phyloP scores from a whole-genome alignment of 2,797 vertebrate species.

The Toxotes lorentzi region DNA sequence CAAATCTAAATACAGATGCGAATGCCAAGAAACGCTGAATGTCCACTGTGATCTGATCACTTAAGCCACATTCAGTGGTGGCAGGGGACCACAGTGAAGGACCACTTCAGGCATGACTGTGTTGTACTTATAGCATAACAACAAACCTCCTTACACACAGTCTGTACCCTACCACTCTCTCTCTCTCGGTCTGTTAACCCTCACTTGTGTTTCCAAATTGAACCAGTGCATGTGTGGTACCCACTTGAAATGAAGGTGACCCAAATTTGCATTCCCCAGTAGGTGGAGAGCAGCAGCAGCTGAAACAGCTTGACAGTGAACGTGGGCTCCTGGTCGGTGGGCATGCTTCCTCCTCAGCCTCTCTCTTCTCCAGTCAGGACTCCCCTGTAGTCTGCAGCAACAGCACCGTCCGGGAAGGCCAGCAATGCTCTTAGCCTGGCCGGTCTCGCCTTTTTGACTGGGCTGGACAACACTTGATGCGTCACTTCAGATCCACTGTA shows the following conservation, averaged over 20 bases:
- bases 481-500: conserved; percentile 30
- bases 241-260: conserved; percentile 88
- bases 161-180: not conserved
- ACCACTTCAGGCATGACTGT: not conserved
- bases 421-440: not conserved
- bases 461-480: not conserved
- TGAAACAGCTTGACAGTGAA: conserved; percentile 85
- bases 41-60: not conserved
- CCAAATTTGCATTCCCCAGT: conserved; percentile 93
- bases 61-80: not conserved
- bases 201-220: not conserved
- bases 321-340: conserved; percentile 81
- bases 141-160: not conserved
- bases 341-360: conserved; percentile 69
- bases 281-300: conserved; percentile 87
- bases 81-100: not conserved
- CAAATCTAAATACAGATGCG: not conserved
- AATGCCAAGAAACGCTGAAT: not conserved
- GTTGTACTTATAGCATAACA: not conserved
- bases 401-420: not conserved
- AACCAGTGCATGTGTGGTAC: conserved; percentile 38
- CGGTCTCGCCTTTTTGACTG: not conserved
- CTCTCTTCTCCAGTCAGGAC: conserved; percentile 10
- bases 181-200: not conserved
- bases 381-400: conserved; percentile 7